These are phyloP conservation scores for Ophioninae sp. DNA, from an alignment of 2,888 invertebrate species.

Conservation along the genomic window DNA sequence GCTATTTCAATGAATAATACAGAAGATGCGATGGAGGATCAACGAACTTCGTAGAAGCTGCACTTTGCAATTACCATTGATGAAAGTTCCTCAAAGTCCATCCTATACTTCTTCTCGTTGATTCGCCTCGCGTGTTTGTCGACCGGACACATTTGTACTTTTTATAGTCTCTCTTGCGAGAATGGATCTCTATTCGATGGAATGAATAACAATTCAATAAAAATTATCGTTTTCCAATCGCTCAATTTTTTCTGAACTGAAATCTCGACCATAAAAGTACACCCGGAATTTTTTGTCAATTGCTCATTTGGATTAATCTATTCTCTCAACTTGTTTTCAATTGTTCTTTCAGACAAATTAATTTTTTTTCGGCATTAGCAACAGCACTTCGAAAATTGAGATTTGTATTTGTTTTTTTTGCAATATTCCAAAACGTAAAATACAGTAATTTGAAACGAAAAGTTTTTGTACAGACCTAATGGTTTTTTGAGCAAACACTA, in stretches of 20 bases:
- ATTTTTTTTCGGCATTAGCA: no score
- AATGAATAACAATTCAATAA: neutral
- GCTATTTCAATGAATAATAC: neutral
- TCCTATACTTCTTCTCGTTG: neutral
- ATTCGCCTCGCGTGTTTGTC: neutral
- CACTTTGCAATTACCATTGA: slow-evolving; percentile 23
- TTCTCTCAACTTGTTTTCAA: no score
- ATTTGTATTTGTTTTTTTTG: no score
- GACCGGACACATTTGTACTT: slow-evolving; percentile 1
- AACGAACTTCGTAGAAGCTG: slow-evolving; percentile 2
- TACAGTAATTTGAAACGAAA: no score
- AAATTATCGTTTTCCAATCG: neutral
- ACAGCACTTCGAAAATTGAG: no score
- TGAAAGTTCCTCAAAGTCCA: slow-evolving; percentile 35
- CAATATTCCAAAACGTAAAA: no score
- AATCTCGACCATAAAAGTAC: neutral
- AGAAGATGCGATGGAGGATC: neutral
- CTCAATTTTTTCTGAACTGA: neutral
- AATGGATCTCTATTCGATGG: neutral
- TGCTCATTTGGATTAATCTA: neutral
- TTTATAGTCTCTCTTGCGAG: neutral
- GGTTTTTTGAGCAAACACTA: no score
- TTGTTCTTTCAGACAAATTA: no score
- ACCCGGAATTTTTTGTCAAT: neutral
- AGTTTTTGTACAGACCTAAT: no score